phyloP scores from a whole-genome alignment of 2,888 invertebrate genomes.

The Cryptophagus acutangulus region DNA sequence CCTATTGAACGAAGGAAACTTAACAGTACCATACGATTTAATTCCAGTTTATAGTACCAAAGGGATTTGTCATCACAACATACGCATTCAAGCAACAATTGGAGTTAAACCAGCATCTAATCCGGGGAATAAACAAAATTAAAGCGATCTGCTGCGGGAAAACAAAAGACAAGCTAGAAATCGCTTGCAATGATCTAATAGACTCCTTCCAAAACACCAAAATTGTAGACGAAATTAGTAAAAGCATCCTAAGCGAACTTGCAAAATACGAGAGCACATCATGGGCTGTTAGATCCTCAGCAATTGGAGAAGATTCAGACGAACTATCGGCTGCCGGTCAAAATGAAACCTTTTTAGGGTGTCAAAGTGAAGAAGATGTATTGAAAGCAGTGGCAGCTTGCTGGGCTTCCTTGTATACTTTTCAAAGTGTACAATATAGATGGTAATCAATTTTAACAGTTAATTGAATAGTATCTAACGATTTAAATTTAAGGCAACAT shows the following conservation, averaged over 20 bases:
- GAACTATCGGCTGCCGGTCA: constrained; percentile 81
- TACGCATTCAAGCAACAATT: constrained; percentile 59
- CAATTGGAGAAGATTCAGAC: constrained; percentile 74
- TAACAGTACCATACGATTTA: constrained; percentile 1
- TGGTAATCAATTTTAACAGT: constrained; percentile 49
- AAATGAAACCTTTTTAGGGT: constrained; percentile 72
- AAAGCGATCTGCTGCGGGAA: constrained; percentile 52
- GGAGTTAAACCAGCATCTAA: constrained; percentile 47
- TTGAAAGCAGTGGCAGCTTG: constrained; percentile 61
- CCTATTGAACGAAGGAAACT: background rate
- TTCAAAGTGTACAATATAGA: constrained; percentile 72
- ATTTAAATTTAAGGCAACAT: constrained; percentile 56
- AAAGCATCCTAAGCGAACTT: background rate
- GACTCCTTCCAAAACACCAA: background rate
- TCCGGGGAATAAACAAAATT: constrained; percentile 50
- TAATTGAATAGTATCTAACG: background rate
- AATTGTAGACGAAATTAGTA: background rate
- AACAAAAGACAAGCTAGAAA: constrained; percentile 50
- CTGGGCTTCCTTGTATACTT: constrained; percentile 78
- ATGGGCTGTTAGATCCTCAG: constrained; percentile 66
- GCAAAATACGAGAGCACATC: background rate
- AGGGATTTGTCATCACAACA: constrained; percentile 66
- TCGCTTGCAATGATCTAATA: constrained; percentile 46
- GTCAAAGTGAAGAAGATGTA: constrained; percentile 53
- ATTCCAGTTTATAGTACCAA: constrained; percentile 56